These are phyloP conservation scores for Gambusia holbrooki DNA, from an alignment of 2,113 vertebrate genomes.

Conservation along the genomic window DNA sequence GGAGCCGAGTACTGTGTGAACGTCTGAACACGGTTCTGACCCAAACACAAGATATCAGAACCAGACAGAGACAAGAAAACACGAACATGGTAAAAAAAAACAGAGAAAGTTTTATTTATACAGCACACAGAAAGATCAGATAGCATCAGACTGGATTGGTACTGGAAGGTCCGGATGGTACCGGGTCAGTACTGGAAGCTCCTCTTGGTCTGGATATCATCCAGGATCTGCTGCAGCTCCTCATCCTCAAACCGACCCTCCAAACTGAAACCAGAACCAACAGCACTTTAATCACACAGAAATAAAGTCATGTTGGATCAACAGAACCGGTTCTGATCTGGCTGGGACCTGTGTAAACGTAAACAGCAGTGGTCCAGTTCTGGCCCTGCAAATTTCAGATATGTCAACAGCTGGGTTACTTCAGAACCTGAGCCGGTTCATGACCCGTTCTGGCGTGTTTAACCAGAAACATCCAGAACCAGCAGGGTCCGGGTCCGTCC, in stretches of 20 bases:
- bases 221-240: conserved; percentile 96
- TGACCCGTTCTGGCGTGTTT: not conserved
- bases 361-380: not conserved
- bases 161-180: not conserved
- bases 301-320: not conserved
- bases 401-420: not conserved
- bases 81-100: not conserved
- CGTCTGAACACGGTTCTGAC: not conserved
- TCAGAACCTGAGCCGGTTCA: not conserved
- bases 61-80: not conserved
- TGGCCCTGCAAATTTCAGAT: too few relatives aligned
- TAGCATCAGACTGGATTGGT: not conserved
- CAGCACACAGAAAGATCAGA: not conserved
- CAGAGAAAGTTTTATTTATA: not conserved
- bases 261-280: conserved; percentile 76
- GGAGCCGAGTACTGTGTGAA: conserved; percentile 24
- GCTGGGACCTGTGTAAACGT: too few relatives aligned
- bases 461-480: not conserved
- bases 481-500: not conserved
- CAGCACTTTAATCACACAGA: not conserved
- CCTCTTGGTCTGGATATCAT: conserved; percentile 97
- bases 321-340: not conserved
- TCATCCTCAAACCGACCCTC: conserved; percentile 97
- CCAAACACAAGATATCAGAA: not conserved
- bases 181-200: conserved; percentile 91